Evolutionary conservation across 2,113 vertebrate species (phyloP), one percentile per base, ranked within the genome.

Genomic region (Phyllopteryx taeniolatus): DNA sequence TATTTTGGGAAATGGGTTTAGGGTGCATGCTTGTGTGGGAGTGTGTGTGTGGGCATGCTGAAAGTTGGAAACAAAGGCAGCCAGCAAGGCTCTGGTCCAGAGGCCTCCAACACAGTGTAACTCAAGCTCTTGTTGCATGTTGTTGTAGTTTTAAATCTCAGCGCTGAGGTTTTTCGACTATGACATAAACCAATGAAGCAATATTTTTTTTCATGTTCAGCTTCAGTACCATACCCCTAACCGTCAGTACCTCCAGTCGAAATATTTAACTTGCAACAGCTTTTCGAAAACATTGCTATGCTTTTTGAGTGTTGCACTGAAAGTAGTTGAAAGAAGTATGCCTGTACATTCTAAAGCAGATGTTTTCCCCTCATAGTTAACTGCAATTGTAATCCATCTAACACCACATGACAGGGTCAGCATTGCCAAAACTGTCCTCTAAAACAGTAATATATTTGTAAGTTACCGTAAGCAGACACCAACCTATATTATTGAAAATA

Each of bases 1-100:
- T 90, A 87, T 89, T 91, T 89, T 80, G 71, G 79, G 81, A 81
- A 75, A 76, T 47, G 79, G 76, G 70, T 62, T 76, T 66, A 72
- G 33, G 44, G 72, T 76, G 54, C 77, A n/a, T 56, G 68, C 78
- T 54, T 77, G 73, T 75, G 72, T 76, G 68, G 61, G 47, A 78
- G 70, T 70, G 67, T 82, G 73, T 74, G 67, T 71, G 67, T 67
- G 47, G 72, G 66, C 72, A 1, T 17, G 22, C 67, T 73, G 67
- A 80, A 53, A 78, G 72, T 67, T 79, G 77, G 74, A 82, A 72
- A 88, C 85, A 86, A 87, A 86, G 65, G 47, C 76, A 73, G 47
- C 3, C 19, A 79, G 73, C 35, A 22, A 79, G 70, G 73, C 67
- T 59, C 3, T 39, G 71, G 72, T 72, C 68, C 33, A 13, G 5